A percentile compares a stretch with the other conserved stretches of the same genome.
phyloP scores from a whole-genome alignment of 2,113 vertebrate species.

The Pycnonotus jocosus region DNA sequence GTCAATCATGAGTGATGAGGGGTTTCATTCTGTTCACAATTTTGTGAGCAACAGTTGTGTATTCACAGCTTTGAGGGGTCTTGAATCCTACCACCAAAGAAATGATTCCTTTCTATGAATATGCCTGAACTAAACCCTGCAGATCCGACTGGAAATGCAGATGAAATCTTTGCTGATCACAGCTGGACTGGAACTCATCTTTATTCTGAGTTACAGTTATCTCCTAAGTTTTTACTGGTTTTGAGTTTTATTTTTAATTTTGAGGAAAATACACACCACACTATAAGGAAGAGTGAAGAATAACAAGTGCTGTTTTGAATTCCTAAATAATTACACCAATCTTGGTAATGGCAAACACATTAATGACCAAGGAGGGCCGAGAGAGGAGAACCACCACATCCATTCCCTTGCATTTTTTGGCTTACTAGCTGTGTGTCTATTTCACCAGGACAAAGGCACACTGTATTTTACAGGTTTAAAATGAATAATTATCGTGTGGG shows the following conservation, averaged over 20 bases:
- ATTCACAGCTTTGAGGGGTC: neutral
- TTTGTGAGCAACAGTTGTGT: neutral
- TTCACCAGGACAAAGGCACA: neutral
- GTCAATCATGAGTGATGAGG: neutral
- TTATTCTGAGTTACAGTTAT: neutral
- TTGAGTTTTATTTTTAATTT: neutral
- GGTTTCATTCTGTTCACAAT: neutral
- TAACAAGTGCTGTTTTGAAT: neutral
- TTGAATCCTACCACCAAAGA: neutral
- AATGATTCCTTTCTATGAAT: neutral
- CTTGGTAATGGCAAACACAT: neutral
- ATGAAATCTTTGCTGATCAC: neutral
- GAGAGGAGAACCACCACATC: neutral
- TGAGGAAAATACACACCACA: neutral
- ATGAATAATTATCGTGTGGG: neutral
- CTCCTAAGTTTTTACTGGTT: neutral
- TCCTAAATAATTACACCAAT: neutral
- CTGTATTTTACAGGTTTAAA: neutral
- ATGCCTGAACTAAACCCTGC: neutral
- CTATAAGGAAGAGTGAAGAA: neutral
- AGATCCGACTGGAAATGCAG: neutral
- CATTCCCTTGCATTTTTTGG: neutral
- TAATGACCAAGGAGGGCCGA: fast-evolving
- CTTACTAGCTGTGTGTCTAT: neutral
- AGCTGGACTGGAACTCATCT: neutral